Evolutionary conservation across 2,113 vertebrate genomes (phyloP).

Genomic region (Crotalus horridus): DNA sequence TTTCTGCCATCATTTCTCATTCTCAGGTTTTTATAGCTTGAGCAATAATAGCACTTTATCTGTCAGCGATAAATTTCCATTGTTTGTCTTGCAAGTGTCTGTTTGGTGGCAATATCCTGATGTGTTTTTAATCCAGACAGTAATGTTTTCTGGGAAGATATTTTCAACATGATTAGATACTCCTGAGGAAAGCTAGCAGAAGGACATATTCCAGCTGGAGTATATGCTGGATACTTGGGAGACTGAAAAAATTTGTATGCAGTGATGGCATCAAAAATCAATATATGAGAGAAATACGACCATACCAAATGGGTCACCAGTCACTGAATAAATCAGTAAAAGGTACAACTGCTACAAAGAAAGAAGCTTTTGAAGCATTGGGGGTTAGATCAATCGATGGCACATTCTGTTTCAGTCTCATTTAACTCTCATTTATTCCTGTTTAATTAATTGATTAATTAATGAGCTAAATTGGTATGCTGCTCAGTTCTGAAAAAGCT

Average conservation of each 20-base stretch:
- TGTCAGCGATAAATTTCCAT: neutral
- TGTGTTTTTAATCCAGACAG: neutral
- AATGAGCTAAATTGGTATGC: neutral
- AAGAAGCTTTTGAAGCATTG: neutral
- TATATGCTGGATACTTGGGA: neutral
- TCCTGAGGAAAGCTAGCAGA: neutral
- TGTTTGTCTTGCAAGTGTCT: neutral
- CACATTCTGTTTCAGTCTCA: neutral
- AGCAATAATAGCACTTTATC: neutral
- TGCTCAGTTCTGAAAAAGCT: neutral
- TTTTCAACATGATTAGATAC: neutral
- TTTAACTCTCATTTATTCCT: neutral
- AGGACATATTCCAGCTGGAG: neutral
- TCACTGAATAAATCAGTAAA: neutral
- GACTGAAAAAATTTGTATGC: neutral
- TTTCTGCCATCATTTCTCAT: neutral
- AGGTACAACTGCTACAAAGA: neutral
- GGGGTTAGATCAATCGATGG: neutral
- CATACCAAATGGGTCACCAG: neutral
- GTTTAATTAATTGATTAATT: neutral
- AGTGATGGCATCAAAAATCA: neutral
- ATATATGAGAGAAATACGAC: neutral
- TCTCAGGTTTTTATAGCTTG: neutral
- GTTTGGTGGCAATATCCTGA: neutral
- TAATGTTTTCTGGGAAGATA: neutral